Conservation (phyloP, 1,140 invertebrate genomes). For the Pogonognathellus flavescens region DNA sequence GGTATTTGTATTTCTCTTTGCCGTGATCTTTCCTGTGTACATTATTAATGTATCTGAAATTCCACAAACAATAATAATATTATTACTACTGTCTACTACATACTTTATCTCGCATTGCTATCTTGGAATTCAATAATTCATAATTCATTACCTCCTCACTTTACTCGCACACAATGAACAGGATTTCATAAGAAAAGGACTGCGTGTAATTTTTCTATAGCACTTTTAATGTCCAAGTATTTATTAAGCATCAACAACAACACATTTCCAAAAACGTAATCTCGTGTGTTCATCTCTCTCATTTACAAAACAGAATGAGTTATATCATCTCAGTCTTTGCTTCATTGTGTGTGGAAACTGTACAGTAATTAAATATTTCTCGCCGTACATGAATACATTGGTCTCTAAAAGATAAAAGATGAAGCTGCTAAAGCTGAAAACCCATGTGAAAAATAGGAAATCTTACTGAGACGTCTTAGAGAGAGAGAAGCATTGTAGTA, state of each 20-base stretch:
- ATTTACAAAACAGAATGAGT: conserved; percentile 33
- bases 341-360: background rate
- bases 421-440: background rate
- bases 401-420: background rate
- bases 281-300: conserved; percentile 18
- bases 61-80: conserved; percentile 1
- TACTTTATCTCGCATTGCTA: conserved; percentile 1
- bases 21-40: background rate
- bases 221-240: conserved; percentile 36
- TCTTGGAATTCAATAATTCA: conserved; percentile 45
- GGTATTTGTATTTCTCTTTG: too few species aligned
- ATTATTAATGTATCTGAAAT: conserved; percentile 10
- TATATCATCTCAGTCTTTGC: conserved; percentile 20
- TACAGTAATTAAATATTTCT: background rate
- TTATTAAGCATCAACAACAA: conserved; percentile 43
- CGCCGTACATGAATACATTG: background rate
- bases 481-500: background rate
- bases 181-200: background rate
- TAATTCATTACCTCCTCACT: conserved; percentile 50
- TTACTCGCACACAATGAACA: background rate
- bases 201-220: conserved; percentile 25
- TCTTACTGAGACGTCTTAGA: background rate
- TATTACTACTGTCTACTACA: background rate
- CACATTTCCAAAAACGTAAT: conserved; percentile 10
- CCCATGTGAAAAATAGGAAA: background rate